These are phyloP conservation scores for Amaurobius ferox DNA, from an alignment of 2,888 invertebrate genomes.

Conservation along the genomic window DNA sequence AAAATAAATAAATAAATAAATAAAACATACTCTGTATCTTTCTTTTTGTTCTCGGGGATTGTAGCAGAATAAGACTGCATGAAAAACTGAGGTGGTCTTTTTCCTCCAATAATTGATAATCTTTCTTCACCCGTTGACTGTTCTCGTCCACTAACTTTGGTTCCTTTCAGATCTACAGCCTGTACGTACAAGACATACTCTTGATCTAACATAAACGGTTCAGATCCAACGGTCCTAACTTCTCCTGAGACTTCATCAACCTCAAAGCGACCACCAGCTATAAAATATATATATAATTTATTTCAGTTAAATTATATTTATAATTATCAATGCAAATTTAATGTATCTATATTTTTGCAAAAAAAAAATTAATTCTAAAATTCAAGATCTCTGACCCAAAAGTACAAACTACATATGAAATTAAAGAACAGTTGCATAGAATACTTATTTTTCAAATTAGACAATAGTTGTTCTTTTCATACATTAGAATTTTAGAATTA, in stretches of 20 bases:
- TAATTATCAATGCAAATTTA: no score
- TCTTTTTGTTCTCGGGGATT: slow-evolving; percentile 97
- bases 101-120: slow-evolving; percentile 94
- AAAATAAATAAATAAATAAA: neutral
- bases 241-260: slow-evolving; percentile 94
- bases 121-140: slow-evolving; percentile 94
- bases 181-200: slow-evolving; percentile 96
- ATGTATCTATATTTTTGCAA: no score
- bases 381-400: no score
- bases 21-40: slow-evolving; percentile 89
- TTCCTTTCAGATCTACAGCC: slow-evolving; percentile 96
- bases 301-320: no score
- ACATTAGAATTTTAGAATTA: no score
- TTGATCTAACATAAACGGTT: slow-evolving; percentile 94
- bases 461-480: no score
- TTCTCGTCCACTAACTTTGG: slow-evolving; percentile 90
- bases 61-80: slow-evolving; percentile 95
- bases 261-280: slow-evolving; percentile 84
- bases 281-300: slow-evolving; percentile 73
- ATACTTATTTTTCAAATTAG: no score
- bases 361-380: no score
- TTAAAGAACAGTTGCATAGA: no score
- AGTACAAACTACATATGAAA: no score
- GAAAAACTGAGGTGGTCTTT: slow-evolving; percentile 97
- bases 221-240: slow-evolving; percentile 91